Evolutionary conservation across 2,888 invertebrate genomes (phyloP).

Genomic region (Thysanoteuthis rhombus): DNA sequence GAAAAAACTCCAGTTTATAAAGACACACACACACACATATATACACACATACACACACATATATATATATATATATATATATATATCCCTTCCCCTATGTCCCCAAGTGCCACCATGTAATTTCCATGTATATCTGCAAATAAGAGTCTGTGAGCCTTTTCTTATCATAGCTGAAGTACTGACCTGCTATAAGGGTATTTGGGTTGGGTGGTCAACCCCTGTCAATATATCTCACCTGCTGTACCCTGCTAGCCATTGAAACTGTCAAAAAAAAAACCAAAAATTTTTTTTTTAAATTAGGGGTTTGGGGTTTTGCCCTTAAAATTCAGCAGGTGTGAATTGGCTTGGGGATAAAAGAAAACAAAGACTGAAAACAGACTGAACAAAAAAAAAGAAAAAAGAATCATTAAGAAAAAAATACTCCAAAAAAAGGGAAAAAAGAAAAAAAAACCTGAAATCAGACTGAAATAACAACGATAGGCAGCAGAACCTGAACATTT

Average conservation of each 20-base stretch:
- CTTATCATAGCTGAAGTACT: neutral
- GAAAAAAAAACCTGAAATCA: neutral
- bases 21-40: too few relatives aligned
- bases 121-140: neutral
- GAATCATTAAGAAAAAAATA: too few relatives aligned
- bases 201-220: neutral
- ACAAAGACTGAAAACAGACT: neutral
- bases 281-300: neutral
- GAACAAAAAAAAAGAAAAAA: too few relatives aligned
- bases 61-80: too few relatives aligned
- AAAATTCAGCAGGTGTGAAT: neutral
- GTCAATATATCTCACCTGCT: neutral
- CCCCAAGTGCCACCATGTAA: neutral
- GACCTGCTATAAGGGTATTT: neutral
- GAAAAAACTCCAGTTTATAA: neutral
- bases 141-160: neutral
- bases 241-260: neutral
- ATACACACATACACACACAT: too few relatives aligned
- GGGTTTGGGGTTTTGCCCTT: neutral
- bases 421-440: too few relatives aligned
- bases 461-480: conserved; percentile 15
- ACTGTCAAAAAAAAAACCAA: neutral
- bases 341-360: neutral
- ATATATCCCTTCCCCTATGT: neutral
- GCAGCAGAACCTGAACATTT: conserved; percentile 28